Percentiles rank a stretch among this genome's conserved stretches.
Conservation (phyloP, 2,888 invertebrate species). For the Oscheius sp. region DNA sequence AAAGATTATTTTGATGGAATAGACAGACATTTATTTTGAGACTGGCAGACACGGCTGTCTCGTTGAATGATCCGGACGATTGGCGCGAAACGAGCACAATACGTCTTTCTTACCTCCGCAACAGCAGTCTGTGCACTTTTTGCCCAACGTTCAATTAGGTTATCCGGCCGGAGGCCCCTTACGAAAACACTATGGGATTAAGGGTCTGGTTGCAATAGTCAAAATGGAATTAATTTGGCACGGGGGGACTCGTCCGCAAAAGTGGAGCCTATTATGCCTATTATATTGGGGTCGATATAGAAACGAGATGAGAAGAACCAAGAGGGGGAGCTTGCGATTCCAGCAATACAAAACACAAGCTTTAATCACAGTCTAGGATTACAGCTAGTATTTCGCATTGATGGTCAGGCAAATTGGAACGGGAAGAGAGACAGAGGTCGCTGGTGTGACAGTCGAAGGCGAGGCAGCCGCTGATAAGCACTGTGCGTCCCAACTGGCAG, state of each 20-base stretch:
- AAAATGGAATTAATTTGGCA: too few species aligned
- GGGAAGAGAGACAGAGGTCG: conserved; percentile 10
- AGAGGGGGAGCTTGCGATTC: background rate
- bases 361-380: conserved; percentile 45
- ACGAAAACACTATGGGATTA: background rate
- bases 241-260: background rate
- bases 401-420: conserved; percentile 1
- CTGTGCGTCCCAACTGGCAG: conserved; percentile 37
- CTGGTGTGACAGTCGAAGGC: conserved; percentile 22
- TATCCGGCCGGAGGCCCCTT: background rate
- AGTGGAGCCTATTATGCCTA: background rate
- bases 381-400: conserved; percentile 44
- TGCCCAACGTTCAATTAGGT: background rate
- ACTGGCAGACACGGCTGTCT: conserved; percentile 13
- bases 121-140: background rate
- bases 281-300: background rate
- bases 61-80: conserved; percentile 26
- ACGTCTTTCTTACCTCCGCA: conserved; percentile 28
- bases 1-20: background rate
- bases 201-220: background rate
- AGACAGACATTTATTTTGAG: conserved; percentile 11
- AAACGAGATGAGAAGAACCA: background rate
- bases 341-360: conserved; percentile 49
- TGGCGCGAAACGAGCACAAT: conserved; percentile 26
- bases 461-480: conserved; percentile 36